phyloP scores from a whole-genome alignment of 2,113 vertebrate genomes.

The Grammomys dolichurus region DNA sequence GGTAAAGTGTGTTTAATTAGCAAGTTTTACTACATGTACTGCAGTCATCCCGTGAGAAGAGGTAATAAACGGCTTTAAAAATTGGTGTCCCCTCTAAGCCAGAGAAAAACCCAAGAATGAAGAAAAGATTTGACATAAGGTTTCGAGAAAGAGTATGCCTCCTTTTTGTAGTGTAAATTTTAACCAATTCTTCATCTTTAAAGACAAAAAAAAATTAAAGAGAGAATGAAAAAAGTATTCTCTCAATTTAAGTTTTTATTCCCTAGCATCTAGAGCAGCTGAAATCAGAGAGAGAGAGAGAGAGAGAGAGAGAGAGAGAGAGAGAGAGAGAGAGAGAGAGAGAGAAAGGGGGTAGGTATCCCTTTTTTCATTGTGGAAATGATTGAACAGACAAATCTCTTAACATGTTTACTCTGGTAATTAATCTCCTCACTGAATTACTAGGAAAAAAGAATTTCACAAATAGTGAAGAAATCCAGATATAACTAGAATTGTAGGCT shows the following conservation, averaged over 20 bases:
- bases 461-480: constrained; percentile 2
- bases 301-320: no score
- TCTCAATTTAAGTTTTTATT: not conserved
- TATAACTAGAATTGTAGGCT: not conserved
- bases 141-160: not conserved
- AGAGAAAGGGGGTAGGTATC: no score
- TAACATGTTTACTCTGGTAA: not conserved
- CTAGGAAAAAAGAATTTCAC: not conserved
- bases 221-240: constrained; percentile 37
- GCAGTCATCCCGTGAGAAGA: constrained; percentile 4
- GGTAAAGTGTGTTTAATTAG: constrained; percentile 53
- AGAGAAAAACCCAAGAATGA: not conserved
- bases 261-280: not conserved
- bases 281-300: no score
- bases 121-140: not conserved
- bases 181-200: not conserved
- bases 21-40: constrained; percentile 49
- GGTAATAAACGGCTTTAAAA: constrained; percentile 51
- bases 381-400: not conserved
- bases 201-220: constrained; percentile 27
- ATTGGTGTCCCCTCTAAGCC: not conserved
- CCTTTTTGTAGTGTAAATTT: not conserved
- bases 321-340: no score
- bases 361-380: constrained; percentile 17
- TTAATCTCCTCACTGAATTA: not conserved